Percentiles rank a stretch among this genome's conserved stretches.
These are phyloP conservation scores for Penaeus chinensis DNA, from an alignment of 1,140 invertebrate species.

Conservation along the genomic window DNA sequence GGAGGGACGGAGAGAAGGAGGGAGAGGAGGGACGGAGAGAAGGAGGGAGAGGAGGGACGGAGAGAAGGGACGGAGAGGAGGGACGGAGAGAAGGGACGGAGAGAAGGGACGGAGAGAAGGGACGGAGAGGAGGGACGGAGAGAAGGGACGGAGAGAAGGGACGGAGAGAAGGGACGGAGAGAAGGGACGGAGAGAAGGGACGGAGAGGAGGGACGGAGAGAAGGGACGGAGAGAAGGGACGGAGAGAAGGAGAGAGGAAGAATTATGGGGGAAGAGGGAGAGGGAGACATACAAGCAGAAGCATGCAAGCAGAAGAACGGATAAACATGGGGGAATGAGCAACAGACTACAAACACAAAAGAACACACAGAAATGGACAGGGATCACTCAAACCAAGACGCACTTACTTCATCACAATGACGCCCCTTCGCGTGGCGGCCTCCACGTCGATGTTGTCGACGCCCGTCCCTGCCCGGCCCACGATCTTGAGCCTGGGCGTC, in stretches of 20 bases:
- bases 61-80: too few relatives aligned
- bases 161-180: not conserved
- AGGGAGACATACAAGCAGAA: constrained; percentile 1
- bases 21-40: too few relatives aligned
- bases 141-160: too few relatives aligned
- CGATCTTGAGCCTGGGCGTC: constrained; percentile 81
- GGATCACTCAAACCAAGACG: not conserved
- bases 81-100: too few relatives aligned
- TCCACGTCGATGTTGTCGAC: constrained; percentile 96
- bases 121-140: too few relatives aligned
- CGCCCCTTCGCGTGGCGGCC: constrained; percentile 84
- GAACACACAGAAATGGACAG: too few relatives aligned
- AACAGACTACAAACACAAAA: too few relatives aligned
- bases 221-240: not conserved
- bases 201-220: not conserved
- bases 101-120: too few relatives aligned
- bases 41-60: too few relatives aligned
- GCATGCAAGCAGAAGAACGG: not conserved
- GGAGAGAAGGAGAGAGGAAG: constrained; percentile 1
- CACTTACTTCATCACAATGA: constrained; percentile 94
- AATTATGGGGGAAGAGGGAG: not conserved
- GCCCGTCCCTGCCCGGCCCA: constrained; percentile 95
- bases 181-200: too few relatives aligned
- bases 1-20: too few relatives aligned
- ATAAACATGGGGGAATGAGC: not conserved